Percentiles rank a stretch among this genome's conserved stretches.
phyloP scores from a whole-genome alignment of 1,140 invertebrate genomes.

The Schlechtendalia chinensis region DNA sequence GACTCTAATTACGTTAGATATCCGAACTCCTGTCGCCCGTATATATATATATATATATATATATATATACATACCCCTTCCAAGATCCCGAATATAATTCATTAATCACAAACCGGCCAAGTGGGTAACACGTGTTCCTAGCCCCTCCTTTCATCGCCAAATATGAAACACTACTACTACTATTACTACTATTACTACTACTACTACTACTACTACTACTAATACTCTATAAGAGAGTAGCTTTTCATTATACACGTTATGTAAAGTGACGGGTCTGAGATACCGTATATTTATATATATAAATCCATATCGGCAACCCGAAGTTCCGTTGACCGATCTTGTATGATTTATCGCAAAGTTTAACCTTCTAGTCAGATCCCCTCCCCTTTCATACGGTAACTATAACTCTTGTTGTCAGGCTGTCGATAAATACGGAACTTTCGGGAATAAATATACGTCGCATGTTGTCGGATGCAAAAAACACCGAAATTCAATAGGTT shows the following conservation, averaged over 20 bases:
- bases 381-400: not conserved
- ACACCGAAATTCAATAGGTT: too few species aligned
- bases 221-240: too few species aligned
- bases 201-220: too few species aligned
- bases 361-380: not conserved
- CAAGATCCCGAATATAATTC: slow-evolving; percentile 19
- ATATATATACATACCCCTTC: slow-evolving; percentile 2
- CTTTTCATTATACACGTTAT: slow-evolving; percentile 35
- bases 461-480: too few species aligned
- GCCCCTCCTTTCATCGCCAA: not conserved
- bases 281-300: not conserved
- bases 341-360: slow-evolving; percentile 35
- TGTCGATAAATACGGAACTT: not conserved
- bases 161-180: not conserved
- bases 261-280: slow-evolving; percentile 22
- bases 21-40: slow-evolving; percentile 37
- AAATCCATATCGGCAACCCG: not conserved
- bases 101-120: slow-evolving; percentile 44
- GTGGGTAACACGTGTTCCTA: slow-evolving; percentile 39
- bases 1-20: slow-evolving; percentile 46
- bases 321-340: slow-evolving; percentile 26
- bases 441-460: too few species aligned
- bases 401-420: not conserved
- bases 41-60: too few species aligned
- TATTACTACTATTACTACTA: not conserved